A percentile compares a stretch with the other conserved stretches of the same genome.
Conservation (phyloP, 2,888 invertebrate genomes). For the Alloscopus bannaensis region DNA sequence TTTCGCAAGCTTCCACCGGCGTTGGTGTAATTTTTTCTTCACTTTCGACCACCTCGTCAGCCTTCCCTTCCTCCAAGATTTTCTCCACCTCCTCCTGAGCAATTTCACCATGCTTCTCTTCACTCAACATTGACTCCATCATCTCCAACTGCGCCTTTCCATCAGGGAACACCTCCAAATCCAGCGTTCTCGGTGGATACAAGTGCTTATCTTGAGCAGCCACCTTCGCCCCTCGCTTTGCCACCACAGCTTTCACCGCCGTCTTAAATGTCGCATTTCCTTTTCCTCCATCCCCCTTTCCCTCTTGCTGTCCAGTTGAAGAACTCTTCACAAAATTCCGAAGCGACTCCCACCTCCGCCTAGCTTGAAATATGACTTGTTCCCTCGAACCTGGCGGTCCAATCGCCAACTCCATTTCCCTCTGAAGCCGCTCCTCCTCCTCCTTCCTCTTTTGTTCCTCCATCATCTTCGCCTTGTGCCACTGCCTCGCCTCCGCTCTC, state of each 20-base stretch:
- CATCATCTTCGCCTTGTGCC: slow-evolving; percentile 65
- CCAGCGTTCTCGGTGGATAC: slow-evolving; percentile 53
- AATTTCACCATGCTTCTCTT: not conserved
- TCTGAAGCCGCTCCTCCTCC: slow-evolving; percentile 52
- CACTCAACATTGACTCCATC: slow-evolving; percentile 43
- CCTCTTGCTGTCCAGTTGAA: not conserved
- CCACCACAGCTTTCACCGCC: slow-evolving; percentile 24
- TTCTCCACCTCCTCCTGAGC: slow-evolving; percentile 27
- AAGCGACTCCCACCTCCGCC: slow-evolving; percentile 71
- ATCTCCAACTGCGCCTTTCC: slow-evolving; percentile 35
- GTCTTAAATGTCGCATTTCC: slow-evolving; percentile 32
- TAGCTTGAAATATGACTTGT: slow-evolving; percentile 71
- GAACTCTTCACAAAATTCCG: slow-evolving; percentile 69
- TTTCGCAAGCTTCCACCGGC: not conserved
- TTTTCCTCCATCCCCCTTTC: too few species aligned
- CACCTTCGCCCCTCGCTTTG: slow-evolving; percentile 26
- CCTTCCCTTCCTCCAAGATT: slow-evolving; percentile 5
- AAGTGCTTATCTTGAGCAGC: slow-evolving; percentile 7
- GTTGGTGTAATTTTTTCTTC: not conserved
- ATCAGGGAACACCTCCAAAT: slow-evolving; percentile 48
- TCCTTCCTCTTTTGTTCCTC: slow-evolving; percentile 66
- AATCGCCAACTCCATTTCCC: slow-evolving; percentile 33
- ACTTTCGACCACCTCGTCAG: not conserved
- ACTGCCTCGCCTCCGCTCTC: slow-evolving; percentile 65
- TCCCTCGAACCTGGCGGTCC: slow-evolving; percentile 70